Evolutionary conservation across 2,797 vertebrate species (phyloP), one percentile per base, ranked within the genome.

Genomic region (Amniataba percoides): DNA sequence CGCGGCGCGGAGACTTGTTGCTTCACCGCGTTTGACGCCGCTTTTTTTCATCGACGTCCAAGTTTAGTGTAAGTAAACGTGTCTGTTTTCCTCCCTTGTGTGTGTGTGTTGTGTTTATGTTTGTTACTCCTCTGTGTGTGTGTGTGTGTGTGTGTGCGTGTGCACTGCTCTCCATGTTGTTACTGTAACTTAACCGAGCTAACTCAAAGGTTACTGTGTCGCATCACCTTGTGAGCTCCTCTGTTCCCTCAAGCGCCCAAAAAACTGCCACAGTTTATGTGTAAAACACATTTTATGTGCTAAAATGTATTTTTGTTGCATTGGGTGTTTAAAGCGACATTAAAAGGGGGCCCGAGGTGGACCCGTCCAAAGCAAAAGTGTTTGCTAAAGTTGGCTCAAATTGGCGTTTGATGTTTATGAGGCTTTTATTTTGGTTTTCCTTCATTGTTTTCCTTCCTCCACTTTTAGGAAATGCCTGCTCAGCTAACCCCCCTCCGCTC

Each of bases 1-100:
- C 93, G 83, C 94, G 89, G 95, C 90, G 92, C 94, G 92, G 95
- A 95, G 96, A 97, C 96, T 96, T 97, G 96, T 96, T 97, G 96
- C 96, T 95, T 94, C 96, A 88, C 87, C 94, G 85, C 90, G 94
- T 93, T 77, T 84, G 83, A 93, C 80, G 84, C 85, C 49, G 80
- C 75, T 75, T 81, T 74, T 80, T 78, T 27, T 23, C 16, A 72
- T 75, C 90, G 81, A 63, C 89, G 62, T 84, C 88, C 83, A 88
- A 92, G 90, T 92, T 94, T 82, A 80, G 90, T 87, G 95, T 96
- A 87, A 96, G 95, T 96, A 95, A 31, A 69, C 69, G 27, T 56
- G 27, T 27, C 27, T 27, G 27, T 49, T 52, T 64, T 43, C 60
- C 62, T 77, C 34, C 34, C 56, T 1, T 55, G 13, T 61, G 21